Percentiles rank a stretch among this genome's conserved stretches.
Evolutionary conservation across 2,888 invertebrate species (phyloP).

Genomic region (Seira sanloemensis): DNA sequence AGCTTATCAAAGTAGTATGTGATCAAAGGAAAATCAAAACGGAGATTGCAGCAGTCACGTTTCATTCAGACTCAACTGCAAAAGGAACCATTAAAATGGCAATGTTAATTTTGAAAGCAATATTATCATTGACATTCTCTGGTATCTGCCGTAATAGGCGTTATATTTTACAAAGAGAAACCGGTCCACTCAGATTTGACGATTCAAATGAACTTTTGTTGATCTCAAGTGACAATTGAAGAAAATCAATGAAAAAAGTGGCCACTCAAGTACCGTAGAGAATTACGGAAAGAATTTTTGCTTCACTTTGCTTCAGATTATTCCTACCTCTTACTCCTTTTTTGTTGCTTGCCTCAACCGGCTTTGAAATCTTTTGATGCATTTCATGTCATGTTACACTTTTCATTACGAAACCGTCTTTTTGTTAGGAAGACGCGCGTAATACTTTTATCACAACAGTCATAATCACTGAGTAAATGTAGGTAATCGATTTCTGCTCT

Average conservation of each 20-base stretch:
- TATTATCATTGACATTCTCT: too few species aligned
- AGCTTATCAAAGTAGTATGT: too few species aligned
- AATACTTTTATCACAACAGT: neutral
- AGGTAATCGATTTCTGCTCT: neutral
- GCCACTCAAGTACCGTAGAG: neutral
- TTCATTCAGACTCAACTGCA: too few species aligned
- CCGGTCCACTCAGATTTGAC: neutral
- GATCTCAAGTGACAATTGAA: neutral
- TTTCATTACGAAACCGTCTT: neutral
- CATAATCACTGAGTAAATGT: neutral
- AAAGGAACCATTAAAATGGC: too few species aligned
- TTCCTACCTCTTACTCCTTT: too few species aligned
- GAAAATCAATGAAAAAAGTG: neutral
- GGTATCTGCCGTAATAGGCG: too few species aligned
- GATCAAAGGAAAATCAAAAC: too few species aligned
- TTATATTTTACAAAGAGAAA: neutral
- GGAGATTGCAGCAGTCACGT: too few species aligned
- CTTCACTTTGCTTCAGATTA: neutral
- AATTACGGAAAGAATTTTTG: neutral
- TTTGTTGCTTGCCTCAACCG: too few species aligned
- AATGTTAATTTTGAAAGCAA: too few species aligned
- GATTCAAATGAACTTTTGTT: neutral
- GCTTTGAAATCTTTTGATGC: too few species aligned
- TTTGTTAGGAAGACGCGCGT: neutral
- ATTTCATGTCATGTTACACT: neutral